Percentiles rank a stretch among this genome's conserved stretches.
Conservation (phyloP, 2,797 vertebrate species). For the Hypotaenidia okinawae region DNA sequence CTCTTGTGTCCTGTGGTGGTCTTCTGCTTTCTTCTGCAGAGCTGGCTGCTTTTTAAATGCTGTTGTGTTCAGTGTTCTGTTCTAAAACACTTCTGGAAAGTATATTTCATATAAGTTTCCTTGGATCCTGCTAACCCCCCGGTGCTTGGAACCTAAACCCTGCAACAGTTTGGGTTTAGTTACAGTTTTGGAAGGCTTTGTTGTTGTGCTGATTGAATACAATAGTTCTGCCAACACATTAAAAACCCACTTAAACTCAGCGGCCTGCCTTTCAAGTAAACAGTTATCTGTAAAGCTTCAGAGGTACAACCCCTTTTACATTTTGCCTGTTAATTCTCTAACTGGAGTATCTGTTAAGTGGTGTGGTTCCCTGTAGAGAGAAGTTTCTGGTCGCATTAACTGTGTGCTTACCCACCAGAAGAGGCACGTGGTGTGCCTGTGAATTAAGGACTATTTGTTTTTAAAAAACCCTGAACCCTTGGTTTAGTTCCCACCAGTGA, state of each 20-base stretch:
- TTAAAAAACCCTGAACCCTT: not conserved
- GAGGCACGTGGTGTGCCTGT: not conserved
- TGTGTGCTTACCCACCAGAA: not conserved
- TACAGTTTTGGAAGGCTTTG: not conserved
- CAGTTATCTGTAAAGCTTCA: not conserved
- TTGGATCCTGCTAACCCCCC: not conserved
- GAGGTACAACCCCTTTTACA: not conserved
- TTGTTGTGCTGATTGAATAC: not conserved
- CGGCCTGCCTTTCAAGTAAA: not conserved
- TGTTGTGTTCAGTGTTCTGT: not conserved
- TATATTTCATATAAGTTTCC: not conserved
- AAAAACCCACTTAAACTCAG: not conserved
- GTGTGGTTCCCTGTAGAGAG: not conserved
- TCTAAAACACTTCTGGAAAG: not conserved
- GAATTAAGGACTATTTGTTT: not conserved
- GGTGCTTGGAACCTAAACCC: not conserved
- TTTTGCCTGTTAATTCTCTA: not conserved
- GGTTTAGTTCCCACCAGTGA: not conserved
- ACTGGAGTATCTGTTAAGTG: not conserved
- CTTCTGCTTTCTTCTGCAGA: not conserved
- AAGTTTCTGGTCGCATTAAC: not conserved
- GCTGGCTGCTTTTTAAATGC: not conserved
- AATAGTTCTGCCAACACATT: not conserved
- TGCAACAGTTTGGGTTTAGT: not conserved
- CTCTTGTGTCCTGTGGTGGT: not conserved